These are phyloP conservation scores for Epizoanthus ramosus DNA, from an alignment of 92 coral and sea anemone species.

Conservation along the genomic window DNA sequence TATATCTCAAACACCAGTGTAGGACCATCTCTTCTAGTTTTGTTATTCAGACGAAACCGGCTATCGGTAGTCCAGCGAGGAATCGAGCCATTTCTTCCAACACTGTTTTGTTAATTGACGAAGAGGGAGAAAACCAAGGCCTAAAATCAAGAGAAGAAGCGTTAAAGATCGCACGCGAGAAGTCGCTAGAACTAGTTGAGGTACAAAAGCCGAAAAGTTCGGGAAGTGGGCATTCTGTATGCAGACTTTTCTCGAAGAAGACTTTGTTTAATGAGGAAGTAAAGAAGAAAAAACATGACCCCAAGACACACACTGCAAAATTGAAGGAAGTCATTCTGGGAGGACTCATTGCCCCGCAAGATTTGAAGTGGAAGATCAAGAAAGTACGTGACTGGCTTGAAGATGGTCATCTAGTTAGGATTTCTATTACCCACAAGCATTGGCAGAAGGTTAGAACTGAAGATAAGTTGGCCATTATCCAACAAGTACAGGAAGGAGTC, in stretches of 20 bases:
- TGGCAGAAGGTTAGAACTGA: slow-evolving; percentile 58
- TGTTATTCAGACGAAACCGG: neutral
- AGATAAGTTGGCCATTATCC: slow-evolving; percentile 57
- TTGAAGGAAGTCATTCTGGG: slow-evolving; percentile 54
- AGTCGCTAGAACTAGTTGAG: slow-evolving; percentile 53
- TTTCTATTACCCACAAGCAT: slow-evolving; percentile 59
- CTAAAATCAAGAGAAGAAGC: slow-evolving; percentile 50
- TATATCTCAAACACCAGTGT: neutral
- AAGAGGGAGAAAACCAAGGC: slow-evolving; percentile 53
- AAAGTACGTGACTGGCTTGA: slow-evolving; percentile 56
- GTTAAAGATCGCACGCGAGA: slow-evolving; percentile 48
- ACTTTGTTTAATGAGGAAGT: slow-evolving; percentile 40
- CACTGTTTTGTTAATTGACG: slow-evolving; percentile 52
- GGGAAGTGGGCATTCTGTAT: slow-evolving; percentile 42
- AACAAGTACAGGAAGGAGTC: slow-evolving; percentile 50
- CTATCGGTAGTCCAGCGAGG: neutral
- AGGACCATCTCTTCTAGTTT: slow-evolving; percentile 6
- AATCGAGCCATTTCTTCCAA: slow-evolving; percentile 22
- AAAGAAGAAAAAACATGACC: slow-evolving; percentile 39
- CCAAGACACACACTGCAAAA: slow-evolving; percentile 47
- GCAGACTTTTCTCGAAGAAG: slow-evolving; percentile 50
- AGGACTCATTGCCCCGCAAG: slow-evolving; percentile 70
- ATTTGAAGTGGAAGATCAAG: slow-evolving; percentile 67
- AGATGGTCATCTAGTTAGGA: slow-evolving; percentile 51
- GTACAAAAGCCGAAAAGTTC: slow-evolving; percentile 49